Percentiles rank a stretch among this genome's conserved stretches.
These are phyloP conservation scores for Rhingia campestris DNA, from an alignment of 2,888 invertebrate genomes.

Conservation along the genomic window DNA sequence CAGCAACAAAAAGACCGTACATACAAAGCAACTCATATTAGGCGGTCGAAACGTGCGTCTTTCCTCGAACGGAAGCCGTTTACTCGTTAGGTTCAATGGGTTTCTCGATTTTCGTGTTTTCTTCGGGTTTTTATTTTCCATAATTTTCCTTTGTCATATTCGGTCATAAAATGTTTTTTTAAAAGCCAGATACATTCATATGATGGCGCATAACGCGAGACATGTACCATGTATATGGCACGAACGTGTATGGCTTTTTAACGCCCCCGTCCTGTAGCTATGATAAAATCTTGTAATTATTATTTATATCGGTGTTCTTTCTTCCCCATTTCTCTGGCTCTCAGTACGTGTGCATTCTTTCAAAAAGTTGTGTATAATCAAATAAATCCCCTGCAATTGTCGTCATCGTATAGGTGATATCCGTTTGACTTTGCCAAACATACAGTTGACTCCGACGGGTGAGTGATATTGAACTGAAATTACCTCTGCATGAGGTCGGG, in stretches of 20 bases:
- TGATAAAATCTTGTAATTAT: constrained; percentile 72
- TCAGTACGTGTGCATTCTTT: constrained; percentile 48
- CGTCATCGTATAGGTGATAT: constrained; percentile 26
- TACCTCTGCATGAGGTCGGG: constrained; percentile 72
- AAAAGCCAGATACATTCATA: constrained; percentile 42
- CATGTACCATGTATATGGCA: constrained; percentile 51
- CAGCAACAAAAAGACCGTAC: background rate
- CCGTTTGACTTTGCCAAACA: constrained; percentile 56
- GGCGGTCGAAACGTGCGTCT: constrained; percentile 55
- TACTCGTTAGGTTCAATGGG: constrained; percentile 38
- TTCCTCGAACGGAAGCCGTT: constrained; percentile 67
- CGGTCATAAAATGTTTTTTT: constrained; percentile 63
- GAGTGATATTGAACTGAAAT: constrained; percentile 68
- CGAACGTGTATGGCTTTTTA: constrained; percentile 71
- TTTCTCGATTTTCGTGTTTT: constrained; percentile 47
- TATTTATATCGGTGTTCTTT: constrained; percentile 59
- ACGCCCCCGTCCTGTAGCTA: constrained; percentile 30
- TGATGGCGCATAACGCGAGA: constrained; percentile 41
- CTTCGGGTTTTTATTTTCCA: constrained; percentile 54
- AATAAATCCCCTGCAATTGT: constrained; percentile 19
- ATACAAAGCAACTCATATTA: constrained; percentile 14
- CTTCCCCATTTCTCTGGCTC: constrained; percentile 18
- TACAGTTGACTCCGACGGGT: constrained; percentile 44
- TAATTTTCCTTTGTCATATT: constrained; percentile 73
- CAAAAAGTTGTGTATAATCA: constrained; percentile 23